Base-by-base conservation (phyloP, 2,888 invertebrate genomes). In the Xestia rhomboidea region DNA sequence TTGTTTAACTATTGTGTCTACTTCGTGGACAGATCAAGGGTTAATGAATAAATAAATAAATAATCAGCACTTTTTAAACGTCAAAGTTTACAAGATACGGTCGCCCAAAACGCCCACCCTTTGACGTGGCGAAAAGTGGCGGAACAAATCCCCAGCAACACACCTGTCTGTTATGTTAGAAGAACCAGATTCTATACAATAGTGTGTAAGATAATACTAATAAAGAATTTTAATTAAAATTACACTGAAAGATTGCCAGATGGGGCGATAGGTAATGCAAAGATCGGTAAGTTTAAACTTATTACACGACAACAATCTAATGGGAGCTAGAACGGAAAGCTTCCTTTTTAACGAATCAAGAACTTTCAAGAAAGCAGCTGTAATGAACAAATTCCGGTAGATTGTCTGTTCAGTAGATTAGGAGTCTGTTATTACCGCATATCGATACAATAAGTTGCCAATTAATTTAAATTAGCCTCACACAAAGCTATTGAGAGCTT, bases 381-480 rank as follows among this genome's bases (percentile, higher is more conserved):
- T 18, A 73, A n/a, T 18, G 2, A 1, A 10, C 30, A 54, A 54
- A 41, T 24, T 49, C 7, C 8, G 24, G 41, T 79, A 15, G 0
- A 41, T 13, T 41, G 21, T n/a, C 3, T 24, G 11, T 30, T 27
- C 27, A 46, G 15, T 18, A n/a, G 11, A n/a, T 62, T 5, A 11
- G 18, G 46, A 76, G 46, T 57, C 27, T 30, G n/a, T 34, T 60
- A 68, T 30, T 62, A 41, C 41, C 6, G 49, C n/a, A 68, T 44
- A 41, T 62, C 15, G 6, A 51, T 44, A 63, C 1, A 71, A 46
- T 78, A 21, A 54, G 46, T 72, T 21, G 8, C 30, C 54, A 79
- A 79, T 51, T 60, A 78, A 60, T 79, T 38, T 51, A 57, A 64
- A 64, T 75, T 66, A 66, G 44, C 49, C 21, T 11, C 5, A 7